Conservation (phyloP, 1,140 invertebrate genomes). For the Latrodectus geometricus region DNA sequence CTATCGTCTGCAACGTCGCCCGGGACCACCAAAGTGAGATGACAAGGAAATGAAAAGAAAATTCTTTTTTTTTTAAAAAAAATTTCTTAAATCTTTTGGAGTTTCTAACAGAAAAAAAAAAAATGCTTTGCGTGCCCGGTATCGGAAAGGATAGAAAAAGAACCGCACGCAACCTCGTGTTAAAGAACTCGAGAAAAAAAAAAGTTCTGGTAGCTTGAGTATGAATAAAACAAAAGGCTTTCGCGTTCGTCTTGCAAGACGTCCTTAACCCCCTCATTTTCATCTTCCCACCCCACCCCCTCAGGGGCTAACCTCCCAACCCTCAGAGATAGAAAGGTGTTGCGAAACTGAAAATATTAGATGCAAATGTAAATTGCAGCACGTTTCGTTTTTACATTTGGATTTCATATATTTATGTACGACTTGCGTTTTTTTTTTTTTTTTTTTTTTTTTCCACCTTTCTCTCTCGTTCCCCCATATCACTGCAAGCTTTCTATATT, state of each 20-base stretch:
- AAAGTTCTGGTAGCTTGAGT: not conserved
- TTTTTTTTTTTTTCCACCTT: too few species aligned
- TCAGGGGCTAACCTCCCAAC: not conserved
- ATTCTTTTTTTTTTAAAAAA: not conserved
- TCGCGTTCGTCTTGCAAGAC: not conserved
- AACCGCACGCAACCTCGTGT: not conserved
- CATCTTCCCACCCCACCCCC: not conserved
- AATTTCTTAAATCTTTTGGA: not conserved
- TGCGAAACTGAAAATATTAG: conserved; percentile 1
- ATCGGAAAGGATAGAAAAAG: not conserved
- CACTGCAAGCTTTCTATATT: not conserved
- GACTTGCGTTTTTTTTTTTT: not conserved
- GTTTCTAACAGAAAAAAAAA: not conserved
- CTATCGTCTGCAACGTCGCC: not conserved
- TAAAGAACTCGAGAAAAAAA: not conserved
- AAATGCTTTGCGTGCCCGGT: not conserved
- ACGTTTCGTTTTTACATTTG: conserved; percentile 16
- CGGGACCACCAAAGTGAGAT: not conserved
- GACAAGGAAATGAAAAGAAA: not conserved
- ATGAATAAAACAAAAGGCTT: conserved; percentile 27
- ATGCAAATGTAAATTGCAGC: conserved; percentile 22
- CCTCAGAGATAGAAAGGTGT: not conserved
- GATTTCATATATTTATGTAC: conserved; percentile 4
- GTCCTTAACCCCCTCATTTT: not conserved
- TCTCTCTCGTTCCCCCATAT: too few species aligned